Conservation (phyloP, 2,797 vertebrate genomes). For the Artibeus jamaicensis region DNA sequence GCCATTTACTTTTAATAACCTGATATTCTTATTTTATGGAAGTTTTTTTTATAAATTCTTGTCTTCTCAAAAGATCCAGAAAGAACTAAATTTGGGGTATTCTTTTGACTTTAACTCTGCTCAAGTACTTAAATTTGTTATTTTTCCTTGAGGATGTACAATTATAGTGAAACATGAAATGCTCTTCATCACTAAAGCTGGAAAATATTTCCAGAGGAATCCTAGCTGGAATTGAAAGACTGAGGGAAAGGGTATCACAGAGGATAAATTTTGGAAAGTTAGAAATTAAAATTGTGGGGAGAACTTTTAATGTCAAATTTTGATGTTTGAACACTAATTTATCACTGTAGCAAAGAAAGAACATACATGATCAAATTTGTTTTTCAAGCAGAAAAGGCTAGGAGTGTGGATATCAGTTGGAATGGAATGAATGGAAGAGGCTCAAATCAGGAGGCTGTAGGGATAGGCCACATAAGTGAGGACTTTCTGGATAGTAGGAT, state of each 20-base stretch:
- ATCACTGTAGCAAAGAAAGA: not conserved
- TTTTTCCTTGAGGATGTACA: not conserved
- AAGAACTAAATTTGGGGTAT: not conserved
- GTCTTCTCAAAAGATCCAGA: not conserved
- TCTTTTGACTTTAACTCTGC: not conserved
- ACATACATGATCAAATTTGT: not conserved
- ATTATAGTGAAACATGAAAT: not conserved
- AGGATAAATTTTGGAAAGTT: not conserved
- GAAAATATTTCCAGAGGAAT: not conserved
- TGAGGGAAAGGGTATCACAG: not conserved
- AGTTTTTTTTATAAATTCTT: not conserved
- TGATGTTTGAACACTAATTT: not conserved
- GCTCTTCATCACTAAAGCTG: not conserved
- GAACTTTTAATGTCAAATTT: not conserved
- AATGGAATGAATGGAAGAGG: slow-evolving; percentile 7
- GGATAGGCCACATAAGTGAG: not conserved
- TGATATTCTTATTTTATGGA: not conserved
- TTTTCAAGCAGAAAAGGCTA: slow-evolving; percentile 1
- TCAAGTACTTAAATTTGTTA: not conserved
- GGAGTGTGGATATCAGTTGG: not conserved
- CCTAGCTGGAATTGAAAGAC: not conserved
- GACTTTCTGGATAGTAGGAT: not conserved
- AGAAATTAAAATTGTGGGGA: not conserved
- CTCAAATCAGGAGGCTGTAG: not conserved
- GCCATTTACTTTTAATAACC: not conserved